phyloP scores from a whole-genome alignment of 92 coral and sea anemone genomes.

The Palythoa heliodiscus region DNA sequence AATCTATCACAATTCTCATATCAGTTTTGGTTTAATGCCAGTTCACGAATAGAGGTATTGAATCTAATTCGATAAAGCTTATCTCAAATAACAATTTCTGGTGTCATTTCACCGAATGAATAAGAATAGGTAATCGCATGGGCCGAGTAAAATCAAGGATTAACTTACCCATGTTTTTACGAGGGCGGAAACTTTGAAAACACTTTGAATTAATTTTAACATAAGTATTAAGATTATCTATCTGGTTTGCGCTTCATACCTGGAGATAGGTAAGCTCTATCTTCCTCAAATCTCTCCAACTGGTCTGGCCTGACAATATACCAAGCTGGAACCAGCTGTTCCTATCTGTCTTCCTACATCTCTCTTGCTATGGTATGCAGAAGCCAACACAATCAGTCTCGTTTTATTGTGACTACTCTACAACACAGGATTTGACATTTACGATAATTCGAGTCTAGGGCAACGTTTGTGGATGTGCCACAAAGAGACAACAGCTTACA shows the following conservation, averaged over 20 bases:
- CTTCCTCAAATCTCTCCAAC: constrained; percentile 41
- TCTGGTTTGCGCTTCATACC: neutral
- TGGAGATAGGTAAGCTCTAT: constrained; percentile 29
- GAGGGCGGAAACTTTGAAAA: no score
- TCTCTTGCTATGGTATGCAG: constrained; percentile 32
- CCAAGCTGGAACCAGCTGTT: constrained; percentile 43
- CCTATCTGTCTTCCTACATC: constrained; percentile 45
- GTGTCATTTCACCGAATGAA: neutral
- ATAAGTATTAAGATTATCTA: no score
- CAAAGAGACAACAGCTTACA: no score
- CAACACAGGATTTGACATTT: neutral
- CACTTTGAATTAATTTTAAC: no score
- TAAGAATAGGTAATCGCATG: no score
- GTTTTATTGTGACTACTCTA: neutral
- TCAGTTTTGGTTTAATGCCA: no score
- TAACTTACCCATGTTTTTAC: no score
- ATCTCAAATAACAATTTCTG: no score
- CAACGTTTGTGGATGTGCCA: no score
- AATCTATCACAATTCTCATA: neutral
- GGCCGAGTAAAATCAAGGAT: no score
- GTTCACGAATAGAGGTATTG: neutral
- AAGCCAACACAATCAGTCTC: neutral
- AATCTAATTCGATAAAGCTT: neutral
- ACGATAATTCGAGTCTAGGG: no score
- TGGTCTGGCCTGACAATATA: constrained; percentile 32